A percentile compares a stretch with the other conserved stretches of the same genome.
These are phyloP conservation scores for Tanytarsus gracilentus DNA, from an alignment of 2,888 invertebrate genomes.

Conservation along the genomic window DNA sequence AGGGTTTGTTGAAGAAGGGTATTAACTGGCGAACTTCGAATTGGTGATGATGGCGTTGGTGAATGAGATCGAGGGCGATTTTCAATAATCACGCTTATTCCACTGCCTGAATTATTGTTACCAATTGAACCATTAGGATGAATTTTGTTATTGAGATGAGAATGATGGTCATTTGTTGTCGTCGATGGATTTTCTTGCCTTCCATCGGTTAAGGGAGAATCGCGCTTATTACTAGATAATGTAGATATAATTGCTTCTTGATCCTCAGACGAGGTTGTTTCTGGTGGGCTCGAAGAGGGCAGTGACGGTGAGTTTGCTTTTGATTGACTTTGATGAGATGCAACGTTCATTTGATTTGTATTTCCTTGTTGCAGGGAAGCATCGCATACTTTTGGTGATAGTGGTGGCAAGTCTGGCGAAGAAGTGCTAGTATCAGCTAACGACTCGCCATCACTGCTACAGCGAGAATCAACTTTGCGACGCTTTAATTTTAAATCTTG, in stretches of 20 bases:
- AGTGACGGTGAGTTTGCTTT: slow-evolving; percentile 36
- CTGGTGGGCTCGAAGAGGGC: slow-evolving; percentile 33
- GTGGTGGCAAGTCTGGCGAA: slow-evolving; percentile 79
- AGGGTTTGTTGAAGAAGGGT: slow-evolving; percentile 37
- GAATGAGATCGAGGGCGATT: slow-evolving; percentile 37
- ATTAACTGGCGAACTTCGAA: slow-evolving; percentile 39
- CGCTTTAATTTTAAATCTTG: slow-evolving; percentile 97
- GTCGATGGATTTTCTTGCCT: slow-evolving; percentile 10
- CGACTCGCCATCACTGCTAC: slow-evolving; percentile 94
- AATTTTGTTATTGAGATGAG: slow-evolving; percentile 7
- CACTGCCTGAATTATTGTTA: slow-evolving; percentile 31
- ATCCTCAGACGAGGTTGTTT: slow-evolving; percentile 33
- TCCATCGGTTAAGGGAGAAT: neutral
- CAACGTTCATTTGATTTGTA: slow-evolving; percentile 36
- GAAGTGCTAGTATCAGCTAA: slow-evolving; percentile 89
- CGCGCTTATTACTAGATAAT: no score
- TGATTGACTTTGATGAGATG: slow-evolving; percentile 32
- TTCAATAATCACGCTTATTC: slow-evolving; percentile 42
- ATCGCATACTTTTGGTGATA: slow-evolving; percentile 69
- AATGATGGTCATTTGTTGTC: neutral
- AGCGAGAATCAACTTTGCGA: slow-evolving; percentile 94
- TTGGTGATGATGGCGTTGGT: slow-evolving; percentile 39
- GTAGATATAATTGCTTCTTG: neutral
- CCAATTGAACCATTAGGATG: slow-evolving; percentile 26
- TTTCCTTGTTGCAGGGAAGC: slow-evolving; percentile 37